A percentile compares a stretch with the other conserved stretches of the same genome.
These are phyloP conservation scores for Sporophila hypoxantha DNA, from an alignment of 2,113 vertebrate genomes.

Conservation along the genomic window DNA sequence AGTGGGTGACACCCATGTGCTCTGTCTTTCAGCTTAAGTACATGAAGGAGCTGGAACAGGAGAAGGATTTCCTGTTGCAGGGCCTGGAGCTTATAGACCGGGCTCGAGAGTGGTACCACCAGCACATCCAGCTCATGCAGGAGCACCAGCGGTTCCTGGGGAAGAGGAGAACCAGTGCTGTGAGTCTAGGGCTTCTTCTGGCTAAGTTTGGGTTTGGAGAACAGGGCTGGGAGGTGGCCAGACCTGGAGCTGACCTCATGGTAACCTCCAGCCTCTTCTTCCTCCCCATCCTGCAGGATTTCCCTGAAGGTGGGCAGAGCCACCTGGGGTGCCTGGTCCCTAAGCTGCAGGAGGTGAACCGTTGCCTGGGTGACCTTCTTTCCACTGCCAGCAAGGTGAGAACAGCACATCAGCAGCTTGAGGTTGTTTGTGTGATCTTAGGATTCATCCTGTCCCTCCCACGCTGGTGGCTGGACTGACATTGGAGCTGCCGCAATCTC, in stretches of 20 bases:
- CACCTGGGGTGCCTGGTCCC: constrained; percentile 77
- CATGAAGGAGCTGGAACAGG: constrained; percentile 91
- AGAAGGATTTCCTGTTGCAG: constrained; percentile 87
- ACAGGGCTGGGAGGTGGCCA: neutral
- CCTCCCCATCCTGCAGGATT: constrained; percentile 67
- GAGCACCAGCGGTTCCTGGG: constrained; percentile 83
- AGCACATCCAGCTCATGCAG: constrained; percentile 84
- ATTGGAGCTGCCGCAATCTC: neutral
- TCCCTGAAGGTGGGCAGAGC: constrained; percentile 68
- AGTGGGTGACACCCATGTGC: neutral
- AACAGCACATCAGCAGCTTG: neutral
- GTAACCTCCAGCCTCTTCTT: neutral
- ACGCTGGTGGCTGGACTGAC: neutral
- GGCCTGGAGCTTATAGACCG: constrained; percentile 87
- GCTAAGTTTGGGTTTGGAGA: neutral
- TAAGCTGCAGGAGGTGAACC: constrained; percentile 88
- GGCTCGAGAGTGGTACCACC: constrained; percentile 87
- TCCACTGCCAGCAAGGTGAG: constrained; percentile 78
- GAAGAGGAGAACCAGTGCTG: constrained; percentile 66
- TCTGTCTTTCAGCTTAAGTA: constrained; percentile 79
- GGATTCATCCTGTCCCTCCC: neutral
- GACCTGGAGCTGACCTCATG: neutral
- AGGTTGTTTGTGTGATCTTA: neutral
- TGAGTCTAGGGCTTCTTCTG: constrained; percentile 58
- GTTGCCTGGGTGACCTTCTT: constrained; percentile 84